phyloP scores from a whole-genome alignment of 2,888 invertebrate genomes.

The Cremastobaeus sp. region DNA sequence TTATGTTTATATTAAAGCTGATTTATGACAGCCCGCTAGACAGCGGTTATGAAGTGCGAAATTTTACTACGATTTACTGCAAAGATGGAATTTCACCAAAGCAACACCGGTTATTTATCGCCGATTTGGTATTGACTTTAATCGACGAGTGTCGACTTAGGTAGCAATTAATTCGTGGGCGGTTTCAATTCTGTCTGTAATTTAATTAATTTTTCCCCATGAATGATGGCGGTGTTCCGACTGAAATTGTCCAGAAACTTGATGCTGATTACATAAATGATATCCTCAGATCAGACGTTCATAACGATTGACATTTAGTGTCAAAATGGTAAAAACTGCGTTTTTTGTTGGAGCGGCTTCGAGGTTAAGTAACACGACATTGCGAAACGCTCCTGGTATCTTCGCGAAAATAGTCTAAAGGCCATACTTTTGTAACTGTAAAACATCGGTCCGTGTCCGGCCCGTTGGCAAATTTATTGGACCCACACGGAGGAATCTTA shows the following conservation, averaged over 20 bases:
- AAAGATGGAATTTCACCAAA: constrained; percentile 34
- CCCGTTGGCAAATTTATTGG: constrained; percentile 39
- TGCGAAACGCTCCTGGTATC: constrained; percentile 11
- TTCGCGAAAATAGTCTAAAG: constrained; percentile 13
- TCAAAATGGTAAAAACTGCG: too few relatives aligned
- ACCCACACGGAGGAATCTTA: constrained; percentile 35
- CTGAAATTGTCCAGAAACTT: too few relatives aligned
- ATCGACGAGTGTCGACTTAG: not conserved
- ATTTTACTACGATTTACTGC: constrained; percentile 25
- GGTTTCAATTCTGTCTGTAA: too few relatives aligned
- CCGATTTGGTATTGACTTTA: not conserved
- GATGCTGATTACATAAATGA: too few relatives aligned
- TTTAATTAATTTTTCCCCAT: too few relatives aligned
- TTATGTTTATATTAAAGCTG: constrained; percentile 50
- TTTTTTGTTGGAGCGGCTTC: too few relatives aligned
- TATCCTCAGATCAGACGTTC: too few relatives aligned
- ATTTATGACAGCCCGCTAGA: constrained; percentile 15
- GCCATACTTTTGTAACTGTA: constrained; percentile 13
- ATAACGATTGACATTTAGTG: too few relatives aligned
- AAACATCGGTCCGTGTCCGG: constrained; percentile 6
- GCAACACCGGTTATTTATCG: constrained; percentile 14
- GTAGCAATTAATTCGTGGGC: too few relatives aligned
- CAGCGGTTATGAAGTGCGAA: constrained; percentile 37
- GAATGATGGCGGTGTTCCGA: too few relatives aligned
- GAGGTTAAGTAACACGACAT: too few relatives aligned